phyloP scores from a whole-genome alignment of 2,113 vertebrate genomes.

The Suricata suricatta region DNA sequence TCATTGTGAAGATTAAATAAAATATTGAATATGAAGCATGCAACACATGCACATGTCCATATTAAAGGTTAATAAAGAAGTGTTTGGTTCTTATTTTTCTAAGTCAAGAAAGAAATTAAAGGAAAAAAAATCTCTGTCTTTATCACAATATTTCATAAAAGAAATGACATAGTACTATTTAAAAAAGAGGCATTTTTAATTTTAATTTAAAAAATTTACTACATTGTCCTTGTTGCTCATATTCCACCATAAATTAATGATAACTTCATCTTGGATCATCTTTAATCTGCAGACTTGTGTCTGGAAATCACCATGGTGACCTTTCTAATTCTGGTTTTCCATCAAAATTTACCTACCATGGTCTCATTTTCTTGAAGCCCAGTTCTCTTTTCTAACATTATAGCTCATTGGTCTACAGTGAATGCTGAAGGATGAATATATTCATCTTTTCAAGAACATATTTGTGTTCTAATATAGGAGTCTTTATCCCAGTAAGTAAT shows the following conservation, averaged over 20 bases:
- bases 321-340: background rate
- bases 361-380: background rate
- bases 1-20: conserved; percentile 38
- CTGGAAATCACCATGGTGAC: background rate
- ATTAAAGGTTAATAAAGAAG: conserved; percentile 13
- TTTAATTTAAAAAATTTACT: conserved; percentile 19
- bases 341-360: background rate
- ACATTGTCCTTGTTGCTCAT: background rate
- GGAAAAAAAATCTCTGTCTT: background rate
- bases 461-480: background rate
- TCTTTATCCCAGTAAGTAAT: background rate
- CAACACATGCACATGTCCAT: background rate
- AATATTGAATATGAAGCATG: background rate
- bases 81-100: conserved; percentile 16
- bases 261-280: background rate
- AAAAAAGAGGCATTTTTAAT: background rate
- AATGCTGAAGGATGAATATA: background rate
- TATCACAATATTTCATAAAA: background rate
- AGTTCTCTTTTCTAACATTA: background rate
- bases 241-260: background rate
- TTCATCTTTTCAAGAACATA: background rate
- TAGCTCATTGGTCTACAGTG: background rate
- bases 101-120: background rate
- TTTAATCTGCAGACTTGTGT: background rate
- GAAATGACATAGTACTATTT: background rate